A percentile compares a stretch with the other conserved stretches of the same genome.
phyloP scores from a whole-genome alignment of 1,140 invertebrate genomes.

The Teleogryllus occipitalis region DNA sequence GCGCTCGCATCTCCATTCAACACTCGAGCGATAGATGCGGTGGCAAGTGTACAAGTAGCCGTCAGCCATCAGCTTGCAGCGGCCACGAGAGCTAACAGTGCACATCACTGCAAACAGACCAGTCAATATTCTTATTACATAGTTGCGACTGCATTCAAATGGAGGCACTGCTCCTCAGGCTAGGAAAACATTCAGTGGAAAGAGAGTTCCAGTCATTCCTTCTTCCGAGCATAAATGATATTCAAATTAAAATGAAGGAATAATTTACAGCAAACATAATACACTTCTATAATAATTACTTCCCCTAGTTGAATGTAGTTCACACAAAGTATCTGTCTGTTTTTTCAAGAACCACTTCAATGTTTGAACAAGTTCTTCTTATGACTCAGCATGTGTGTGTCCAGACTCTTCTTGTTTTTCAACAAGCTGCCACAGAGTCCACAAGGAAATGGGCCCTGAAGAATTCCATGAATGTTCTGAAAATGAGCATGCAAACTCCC shows the following conservation, averaged over 20 bases:
- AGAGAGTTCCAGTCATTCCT: not conserved
- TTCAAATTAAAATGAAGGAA: too few relatives aligned
- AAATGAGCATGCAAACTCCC: constrained; percentile 25
- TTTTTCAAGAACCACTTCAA: too few relatives aligned
- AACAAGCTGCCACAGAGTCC: constrained; percentile 25
- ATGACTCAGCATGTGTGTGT: constrained; percentile 23
- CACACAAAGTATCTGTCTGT: too few relatives aligned
- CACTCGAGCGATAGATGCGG: not conserved
- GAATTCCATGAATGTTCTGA: constrained; percentile 25
- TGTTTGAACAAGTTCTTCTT: too few relatives aligned
- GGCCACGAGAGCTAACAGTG: not conserved
- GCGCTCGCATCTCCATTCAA: constrained; percentile 1
- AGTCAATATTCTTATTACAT: not conserved
- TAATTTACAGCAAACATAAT: too few relatives aligned
- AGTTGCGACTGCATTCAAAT: not conserved
- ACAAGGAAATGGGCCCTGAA: constrained; percentile 26
- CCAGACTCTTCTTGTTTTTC: constrained; percentile 27
- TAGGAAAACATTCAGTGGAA: not conserved
- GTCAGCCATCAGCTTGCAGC: constrained; percentile 10
- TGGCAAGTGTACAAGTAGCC: constrained; percentile 7
- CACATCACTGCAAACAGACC: constrained; percentile 9
- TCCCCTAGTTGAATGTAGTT: too few relatives aligned
- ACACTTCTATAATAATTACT: too few relatives aligned
- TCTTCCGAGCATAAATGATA: not conserved
- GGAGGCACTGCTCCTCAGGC: not conserved